These are phyloP conservation scores for Nyctalus aviator DNA, from an alignment of 2,797 vertebrate species.

Conservation along the genomic window DNA sequence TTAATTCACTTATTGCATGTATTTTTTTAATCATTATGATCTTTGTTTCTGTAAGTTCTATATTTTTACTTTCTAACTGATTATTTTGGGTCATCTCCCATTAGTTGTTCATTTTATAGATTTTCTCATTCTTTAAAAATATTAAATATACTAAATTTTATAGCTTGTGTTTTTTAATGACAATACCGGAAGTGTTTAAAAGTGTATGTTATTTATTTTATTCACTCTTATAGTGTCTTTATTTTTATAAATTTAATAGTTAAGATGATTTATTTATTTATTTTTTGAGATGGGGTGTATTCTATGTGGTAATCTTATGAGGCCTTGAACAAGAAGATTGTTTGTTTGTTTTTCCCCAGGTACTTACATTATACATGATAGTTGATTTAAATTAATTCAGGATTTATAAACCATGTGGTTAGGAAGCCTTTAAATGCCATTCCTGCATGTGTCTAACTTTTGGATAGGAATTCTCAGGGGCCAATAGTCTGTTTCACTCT, in stretches of 20 bases:
- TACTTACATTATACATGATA: background rate
- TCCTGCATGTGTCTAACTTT: background rate
- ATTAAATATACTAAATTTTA: background rate
- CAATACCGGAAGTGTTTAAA: background rate
- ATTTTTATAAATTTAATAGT: background rate
- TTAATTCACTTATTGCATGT: background rate
- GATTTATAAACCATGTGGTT: background rate
- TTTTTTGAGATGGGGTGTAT: accelerated
- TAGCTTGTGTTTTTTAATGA: conserved; percentile 15
- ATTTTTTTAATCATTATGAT: background rate
- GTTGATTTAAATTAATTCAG: background rate
- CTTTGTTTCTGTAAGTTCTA: background rate
- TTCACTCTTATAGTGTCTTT: background rate
- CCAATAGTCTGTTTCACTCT: background rate
- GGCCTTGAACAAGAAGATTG: background rate
- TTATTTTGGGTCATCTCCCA: background rate
- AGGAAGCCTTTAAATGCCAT: background rate
- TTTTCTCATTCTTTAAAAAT: background rate
- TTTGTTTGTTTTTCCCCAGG: background rate
- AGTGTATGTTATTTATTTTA: background rate
- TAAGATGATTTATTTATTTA: background rate
- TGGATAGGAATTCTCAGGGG: background rate
- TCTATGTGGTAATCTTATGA: background rate
- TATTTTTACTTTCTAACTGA: background rate
- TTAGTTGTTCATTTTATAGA: background rate